Conservation (phyloP, 2,113 vertebrate genomes). For the Chaenocephalus aceratus region DNA sequence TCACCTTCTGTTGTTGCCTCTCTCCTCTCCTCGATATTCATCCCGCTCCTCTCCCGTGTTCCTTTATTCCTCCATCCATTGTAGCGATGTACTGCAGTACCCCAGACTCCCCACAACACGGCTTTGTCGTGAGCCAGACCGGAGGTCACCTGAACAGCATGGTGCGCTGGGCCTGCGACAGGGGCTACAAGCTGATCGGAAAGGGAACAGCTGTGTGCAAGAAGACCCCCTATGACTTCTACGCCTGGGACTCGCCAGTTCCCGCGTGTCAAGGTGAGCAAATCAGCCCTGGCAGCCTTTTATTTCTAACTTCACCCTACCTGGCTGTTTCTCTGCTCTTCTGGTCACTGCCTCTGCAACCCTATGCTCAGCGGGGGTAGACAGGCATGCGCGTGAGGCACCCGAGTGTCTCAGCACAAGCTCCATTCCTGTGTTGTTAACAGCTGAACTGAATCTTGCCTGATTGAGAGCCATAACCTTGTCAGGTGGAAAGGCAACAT, state of each 20-base stretch:
- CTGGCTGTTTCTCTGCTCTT: constrained; percentile 38
- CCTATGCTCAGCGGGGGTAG: constrained; percentile 35
- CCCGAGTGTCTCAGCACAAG: constrained; percentile 32
- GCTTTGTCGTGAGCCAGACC: constrained; percentile 96
- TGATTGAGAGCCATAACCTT: constrained; percentile 59
- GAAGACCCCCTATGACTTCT: constrained; percentile 89
- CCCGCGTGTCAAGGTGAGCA: constrained; percentile 95
- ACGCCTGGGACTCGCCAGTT: constrained; percentile 91
- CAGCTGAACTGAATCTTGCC: constrained; percentile 52
- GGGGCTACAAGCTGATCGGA: constrained; percentile 93
- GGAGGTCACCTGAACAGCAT: constrained; percentile 95
- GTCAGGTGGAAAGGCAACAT: constrained; percentile 71
- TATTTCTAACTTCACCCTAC: constrained; percentile 47
- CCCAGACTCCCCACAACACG: constrained; percentile 95
- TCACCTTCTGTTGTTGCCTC: constrained; percentile 9
- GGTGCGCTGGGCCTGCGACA: constrained; percentile 97
- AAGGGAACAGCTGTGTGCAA: constrained; percentile 92
- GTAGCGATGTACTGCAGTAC: constrained; percentile 97
- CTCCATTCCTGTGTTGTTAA: constrained; percentile 48
- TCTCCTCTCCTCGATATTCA: constrained; percentile 2
- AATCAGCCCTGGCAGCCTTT: constrained; percentile 34
- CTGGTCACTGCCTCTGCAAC: constrained; percentile 58
- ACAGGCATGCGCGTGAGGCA: constrained; percentile 44
- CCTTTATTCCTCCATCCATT: constrained; percentile 31
- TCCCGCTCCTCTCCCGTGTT: background rate